phyloP scores from a whole-genome alignment of 2,113 vertebrate genomes.

The Oriolus oriolus region DNA sequence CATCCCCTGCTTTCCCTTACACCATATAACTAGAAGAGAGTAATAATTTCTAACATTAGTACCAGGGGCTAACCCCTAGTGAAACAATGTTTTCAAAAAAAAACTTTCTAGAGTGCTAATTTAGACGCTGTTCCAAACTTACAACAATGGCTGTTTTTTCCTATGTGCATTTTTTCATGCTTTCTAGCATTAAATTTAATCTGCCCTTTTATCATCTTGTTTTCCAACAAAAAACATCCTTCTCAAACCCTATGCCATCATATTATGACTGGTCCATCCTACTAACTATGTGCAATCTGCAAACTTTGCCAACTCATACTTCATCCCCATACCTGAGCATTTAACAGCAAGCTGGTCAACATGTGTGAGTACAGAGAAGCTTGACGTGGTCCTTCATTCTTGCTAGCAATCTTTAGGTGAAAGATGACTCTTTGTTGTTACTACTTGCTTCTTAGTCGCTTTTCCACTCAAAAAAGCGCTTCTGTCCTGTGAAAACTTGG shows the following conservation, averaged over 20 bases:
- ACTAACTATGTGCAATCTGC: not conserved
- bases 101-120: not conserved
- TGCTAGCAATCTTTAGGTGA: not conserved
- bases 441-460: not conserved
- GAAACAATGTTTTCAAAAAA: not conserved
- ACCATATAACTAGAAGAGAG: not conserved
- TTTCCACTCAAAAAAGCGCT: not conserved
- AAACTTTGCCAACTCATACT: not conserved
- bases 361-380: not conserved
- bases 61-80: accelerated
- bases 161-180: not conserved
- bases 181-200: not conserved
- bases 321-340: not conserved
- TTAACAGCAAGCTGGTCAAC: not conserved
- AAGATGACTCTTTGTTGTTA: not conserved
- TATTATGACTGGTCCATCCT: not conserved
- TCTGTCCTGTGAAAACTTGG: not conserved
- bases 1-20: not conserved
- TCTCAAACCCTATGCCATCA: not conserved
- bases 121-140: not conserved
- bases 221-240: not conserved
- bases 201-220: not conserved
- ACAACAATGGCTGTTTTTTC: not conserved
- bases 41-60: not conserved
- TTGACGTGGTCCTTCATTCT: not conserved